Conservation (phyloP, 2,113 vertebrate species). For the Corythaixoides concolor region DNA sequence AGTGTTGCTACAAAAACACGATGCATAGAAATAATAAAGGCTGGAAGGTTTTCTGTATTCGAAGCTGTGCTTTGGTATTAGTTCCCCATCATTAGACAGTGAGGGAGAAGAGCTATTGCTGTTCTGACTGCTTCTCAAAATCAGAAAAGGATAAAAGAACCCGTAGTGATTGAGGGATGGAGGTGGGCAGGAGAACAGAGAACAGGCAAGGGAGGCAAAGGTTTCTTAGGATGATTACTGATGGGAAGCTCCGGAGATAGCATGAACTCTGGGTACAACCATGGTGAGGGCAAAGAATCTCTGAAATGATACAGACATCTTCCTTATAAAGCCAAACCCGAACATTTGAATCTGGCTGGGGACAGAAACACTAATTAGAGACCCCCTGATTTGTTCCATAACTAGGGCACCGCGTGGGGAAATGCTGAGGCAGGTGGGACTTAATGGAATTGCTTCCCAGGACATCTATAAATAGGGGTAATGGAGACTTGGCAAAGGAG, state of each 20-base stretch:
- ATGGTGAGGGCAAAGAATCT: neutral
- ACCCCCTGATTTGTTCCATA: neutral
- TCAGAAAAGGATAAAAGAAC: neutral
- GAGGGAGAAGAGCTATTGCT: neutral
- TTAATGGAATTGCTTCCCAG: neutral
- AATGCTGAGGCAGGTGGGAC: constrained; percentile 40
- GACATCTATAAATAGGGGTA: constrained; percentile 39
- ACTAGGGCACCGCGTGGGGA: neutral
- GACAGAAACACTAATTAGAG: neutral
- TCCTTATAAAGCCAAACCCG: neutral
- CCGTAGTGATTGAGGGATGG: neutral
- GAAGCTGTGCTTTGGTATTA: neutral
- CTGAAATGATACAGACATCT: neutral
- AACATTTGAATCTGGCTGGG: neutral
- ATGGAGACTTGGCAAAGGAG: neutral
- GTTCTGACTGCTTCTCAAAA: neutral
- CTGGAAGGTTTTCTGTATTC: neutral
- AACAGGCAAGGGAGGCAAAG: neutral
- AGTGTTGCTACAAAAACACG: neutral
- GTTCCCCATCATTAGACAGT: neutral
- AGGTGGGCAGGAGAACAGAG: neutral
- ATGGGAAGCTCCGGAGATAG: neutral
- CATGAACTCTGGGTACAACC: neutral
- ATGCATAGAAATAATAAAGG: constrained; percentile 4
- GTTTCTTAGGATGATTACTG: neutral